Evolutionary conservation across 2,113 vertebrate genomes (phyloP), one percentile per base, ranked within the genome.

Genomic region (Callipepla californica): DNA sequence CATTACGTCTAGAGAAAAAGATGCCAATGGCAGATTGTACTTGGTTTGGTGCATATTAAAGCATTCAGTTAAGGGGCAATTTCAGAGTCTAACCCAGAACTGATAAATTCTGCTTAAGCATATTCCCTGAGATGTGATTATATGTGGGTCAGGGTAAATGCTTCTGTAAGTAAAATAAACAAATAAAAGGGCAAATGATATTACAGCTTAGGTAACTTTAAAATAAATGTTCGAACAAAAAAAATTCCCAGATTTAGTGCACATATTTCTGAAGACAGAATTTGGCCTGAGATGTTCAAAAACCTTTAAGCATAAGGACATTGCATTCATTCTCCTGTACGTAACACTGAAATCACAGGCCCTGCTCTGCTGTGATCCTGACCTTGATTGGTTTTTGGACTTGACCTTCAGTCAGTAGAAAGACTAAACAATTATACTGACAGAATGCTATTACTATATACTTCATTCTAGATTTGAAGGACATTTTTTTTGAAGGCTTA

Each of bases 91-190:
- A 45, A 53, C 67, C n/a, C 18, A 66, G 62, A 89, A 92, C 48
- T 62, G 26, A 17, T 25, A 55, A 89, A 53, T 82, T 69, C n/a
- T 69, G 13, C 67, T 58, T 34, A n/a, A 84, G 40, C 28, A 82
- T 48, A 69, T 89, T 82, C 38, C 48, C 55, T 59, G 38, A 85
- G 38, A 45, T 85, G 85, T 77, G 93, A 93, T 66, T 83, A 11
- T 77, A 38, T 66, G 84, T 73, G 85, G 63, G 87, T 36, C 73
- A 88, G 70, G 62, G 63, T 2, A 89, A 78, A 25, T 50, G 45
- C 67, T 93, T 90, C 77, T 79, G 61, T 70, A 89, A 93, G 67
- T 48, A 63, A 87, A 95, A 87, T 57, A 91, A 95, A 89, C 70
- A 91, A 95, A 88, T 73, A 77, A 74, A 82, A 44, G 9, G 74